Conservation (phyloP, 2,113 vertebrate genomes). For the Rafetus swinhoei region DNA sequence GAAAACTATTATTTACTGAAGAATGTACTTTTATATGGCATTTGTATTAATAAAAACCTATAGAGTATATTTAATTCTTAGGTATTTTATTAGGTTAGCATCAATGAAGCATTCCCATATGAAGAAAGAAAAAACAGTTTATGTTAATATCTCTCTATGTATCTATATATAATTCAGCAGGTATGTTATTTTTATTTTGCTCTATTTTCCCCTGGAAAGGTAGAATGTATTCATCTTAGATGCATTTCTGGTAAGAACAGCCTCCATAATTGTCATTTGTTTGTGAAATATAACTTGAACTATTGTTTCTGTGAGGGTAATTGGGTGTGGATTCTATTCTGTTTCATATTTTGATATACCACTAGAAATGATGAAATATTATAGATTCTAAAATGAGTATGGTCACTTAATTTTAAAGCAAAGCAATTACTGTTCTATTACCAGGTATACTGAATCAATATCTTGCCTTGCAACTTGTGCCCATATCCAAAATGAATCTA, state of each 20-base stretch:
- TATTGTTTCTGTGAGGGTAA: conserved; percentile 40
- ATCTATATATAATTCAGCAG: not conserved
- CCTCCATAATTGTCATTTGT: conserved; percentile 1
- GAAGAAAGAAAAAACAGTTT: not conserved
- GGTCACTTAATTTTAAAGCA: conserved; percentile 71
- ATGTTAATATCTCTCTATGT: not conserved
- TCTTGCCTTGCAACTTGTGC: conserved; percentile 48
- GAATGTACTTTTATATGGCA: conserved; percentile 1
- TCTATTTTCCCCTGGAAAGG: not conserved
- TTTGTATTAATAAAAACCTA: conserved; percentile 37
- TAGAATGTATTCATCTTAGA: not conserved
- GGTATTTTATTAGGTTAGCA: conserved; percentile 8
- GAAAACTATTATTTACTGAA: conserved; percentile 40
- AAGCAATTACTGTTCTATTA: conserved; percentile 73
- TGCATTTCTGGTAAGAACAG: conserved; percentile 1
- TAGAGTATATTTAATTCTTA: not conserved
- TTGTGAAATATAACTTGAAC: conserved; percentile 17
- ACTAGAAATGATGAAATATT: conserved; percentile 61
- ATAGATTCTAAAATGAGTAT: conserved; percentile 57
- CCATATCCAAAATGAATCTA: conserved; percentile 64
- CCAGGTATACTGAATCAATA: conserved; percentile 68
- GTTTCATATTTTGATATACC: conserved; percentile 28
- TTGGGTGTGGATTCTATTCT: conserved; percentile 42
- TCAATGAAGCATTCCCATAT: not conserved
- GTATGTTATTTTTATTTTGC: not conserved